phyloP scores from a whole-genome alignment of 2,113 vertebrate species.

The Corvus cornix region DNA sequence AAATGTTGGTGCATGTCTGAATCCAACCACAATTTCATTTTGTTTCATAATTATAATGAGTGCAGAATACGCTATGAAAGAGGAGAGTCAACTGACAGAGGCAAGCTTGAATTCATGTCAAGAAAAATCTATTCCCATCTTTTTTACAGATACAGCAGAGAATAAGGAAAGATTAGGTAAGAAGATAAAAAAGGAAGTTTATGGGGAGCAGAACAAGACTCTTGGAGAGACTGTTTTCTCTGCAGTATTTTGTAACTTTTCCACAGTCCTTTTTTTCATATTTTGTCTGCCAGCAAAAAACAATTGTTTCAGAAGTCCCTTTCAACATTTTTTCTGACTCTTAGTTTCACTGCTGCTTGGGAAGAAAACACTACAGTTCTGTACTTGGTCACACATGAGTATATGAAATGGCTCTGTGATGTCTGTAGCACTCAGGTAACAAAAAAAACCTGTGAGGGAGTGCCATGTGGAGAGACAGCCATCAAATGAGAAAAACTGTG shows the following conservation, averaged over 20 bases:
- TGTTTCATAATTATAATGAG: not conserved
- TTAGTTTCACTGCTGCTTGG: not conserved
- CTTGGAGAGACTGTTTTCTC: not conserved
- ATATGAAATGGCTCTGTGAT: not conserved
- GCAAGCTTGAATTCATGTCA: not conserved
- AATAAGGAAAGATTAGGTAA: not conserved
- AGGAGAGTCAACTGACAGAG: not conserved
- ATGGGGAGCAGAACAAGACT: not conserved
- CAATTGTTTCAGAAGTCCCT: not conserved
- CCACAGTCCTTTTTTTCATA: not conserved
- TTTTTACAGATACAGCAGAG: not conserved
- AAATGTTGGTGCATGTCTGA: not conserved
- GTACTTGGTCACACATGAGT: not conserved
- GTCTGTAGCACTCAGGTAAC: not conserved
- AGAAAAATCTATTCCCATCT: not conserved
- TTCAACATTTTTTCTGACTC: not conserved
- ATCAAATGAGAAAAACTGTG: not conserved
- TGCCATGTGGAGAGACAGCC: not conserved
- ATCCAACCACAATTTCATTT: not conserved
- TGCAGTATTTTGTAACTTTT: not conserved
- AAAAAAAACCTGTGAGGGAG: fast-evolving
- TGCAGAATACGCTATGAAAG: not conserved
- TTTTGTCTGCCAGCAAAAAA: not conserved
- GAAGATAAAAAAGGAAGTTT: not conserved
- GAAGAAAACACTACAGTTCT: not conserved